These are phyloP conservation scores for Thereva nobilitata DNA, from an alignment of 2,888 invertebrate genomes.

Conservation along the genomic window DNA sequence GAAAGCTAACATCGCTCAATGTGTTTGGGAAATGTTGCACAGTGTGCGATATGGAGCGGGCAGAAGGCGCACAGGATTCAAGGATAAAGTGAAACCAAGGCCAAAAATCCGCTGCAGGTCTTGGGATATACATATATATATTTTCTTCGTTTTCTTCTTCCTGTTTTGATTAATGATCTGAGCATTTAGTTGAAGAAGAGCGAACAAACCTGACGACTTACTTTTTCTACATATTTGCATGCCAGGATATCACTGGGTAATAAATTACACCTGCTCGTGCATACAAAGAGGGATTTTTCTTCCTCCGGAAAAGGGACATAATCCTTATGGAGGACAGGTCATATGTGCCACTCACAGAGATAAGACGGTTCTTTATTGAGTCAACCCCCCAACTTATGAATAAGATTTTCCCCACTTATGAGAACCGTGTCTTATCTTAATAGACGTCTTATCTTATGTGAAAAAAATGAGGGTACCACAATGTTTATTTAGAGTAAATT, in stretches of 20 bases:
- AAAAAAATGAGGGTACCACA: background rate
- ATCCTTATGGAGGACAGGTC: slow-evolving; percentile 25
- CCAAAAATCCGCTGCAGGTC: too few species aligned
- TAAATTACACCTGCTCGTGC: slow-evolving; percentile 29
- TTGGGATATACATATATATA: too few species aligned
- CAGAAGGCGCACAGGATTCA: too few species aligned
- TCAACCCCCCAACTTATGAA: slow-evolving; percentile 10
- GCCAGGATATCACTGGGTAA: slow-evolving; percentile 16
- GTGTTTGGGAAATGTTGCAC: too few species aligned
- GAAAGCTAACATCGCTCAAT: too few species aligned
- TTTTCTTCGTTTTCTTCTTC: background rate
- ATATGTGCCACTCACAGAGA: slow-evolving; percentile 23
- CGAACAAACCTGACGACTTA: slow-evolving; percentile 21
- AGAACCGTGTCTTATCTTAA: slow-evolving; percentile 10
- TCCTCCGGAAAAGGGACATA: slow-evolving; percentile 20
- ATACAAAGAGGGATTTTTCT: slow-evolving; percentile 14
- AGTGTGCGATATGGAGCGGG: too few species aligned
- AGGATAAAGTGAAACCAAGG: too few species aligned
- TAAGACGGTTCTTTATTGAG: slow-evolving; percentile 12
- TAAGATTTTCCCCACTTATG: slow-evolving; percentile 24
- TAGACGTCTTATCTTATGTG: slow-evolving; percentile 10
- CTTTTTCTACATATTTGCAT: slow-evolving; percentile 29
- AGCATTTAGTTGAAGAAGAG: slow-evolving; percentile 22
- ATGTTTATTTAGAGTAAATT: too few species aligned
- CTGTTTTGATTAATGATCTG: slow-evolving; percentile 24